Base-by-base conservation (phyloP, 2,888 invertebrate species). In the Eledone cirrhosa region DNA sequence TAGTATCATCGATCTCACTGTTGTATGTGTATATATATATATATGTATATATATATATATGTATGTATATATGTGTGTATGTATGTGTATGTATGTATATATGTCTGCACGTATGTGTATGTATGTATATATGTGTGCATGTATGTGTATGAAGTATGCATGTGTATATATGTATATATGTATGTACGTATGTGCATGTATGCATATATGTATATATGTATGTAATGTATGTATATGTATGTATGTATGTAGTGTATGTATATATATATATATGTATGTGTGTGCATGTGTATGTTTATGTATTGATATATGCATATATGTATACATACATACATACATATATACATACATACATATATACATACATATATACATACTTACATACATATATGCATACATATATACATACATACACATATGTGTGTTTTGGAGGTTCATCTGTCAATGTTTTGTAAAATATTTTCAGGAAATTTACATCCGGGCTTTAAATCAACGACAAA, bases 281-380 rank as follows among this genome's bases (percentile, higher is more conserved):
- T n/a, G n/a, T n/a, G n/a, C n/a, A n/a, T n/a, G n/a, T n/a, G n/a
- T n/a, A n/a, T n/a, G n/a, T n/a, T n/a, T n/a, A n/a, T n/a, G n/a
- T n/a, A n/a, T n/a, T n/a, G n/a, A n/a, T n/a, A n/a, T n/a, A n/a
- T n/a, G n/a, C n/a, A 48, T 78, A 65, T 75, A 48, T 74, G 31
- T 77, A 48, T 76, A 33, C 33, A 76, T 80, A 33, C 77, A 77
- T 78, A 65, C 72, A 48, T 78, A 41, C 72, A 78, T 76, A 33
- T 77, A 63, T 76, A 48, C 59, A 67, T 76, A 27, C 72, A 69
- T 67, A 47, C 48, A 65, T 59, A 53, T 31, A 75, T 69, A 69
- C 29, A 27, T 74, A 48, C 67, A 48, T 78, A 53, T 77, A 69
- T 78, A 27, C 59, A 53, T 75, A 31, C n/a, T 67, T 75, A 27